Evolutionary conservation across 1,140 invertebrate species (phyloP), one percentile per base, ranked within the genome.

Genomic region (Hyles vespertilio): DNA sequence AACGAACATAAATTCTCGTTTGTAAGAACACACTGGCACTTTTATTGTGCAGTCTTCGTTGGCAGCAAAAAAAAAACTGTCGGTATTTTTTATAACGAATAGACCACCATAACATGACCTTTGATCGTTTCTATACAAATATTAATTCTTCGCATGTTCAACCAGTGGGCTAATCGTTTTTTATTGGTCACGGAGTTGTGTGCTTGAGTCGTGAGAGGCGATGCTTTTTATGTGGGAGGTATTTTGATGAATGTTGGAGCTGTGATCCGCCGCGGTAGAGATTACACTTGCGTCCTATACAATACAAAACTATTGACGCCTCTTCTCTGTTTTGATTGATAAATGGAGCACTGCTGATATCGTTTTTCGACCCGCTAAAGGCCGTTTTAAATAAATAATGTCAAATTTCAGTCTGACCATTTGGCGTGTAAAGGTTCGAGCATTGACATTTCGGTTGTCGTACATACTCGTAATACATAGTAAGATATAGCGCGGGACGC

Each of bases 1-100:
- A 70, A 69, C 64, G 79, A 70, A 79, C 80, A 82, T 89, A 87
- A 89, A 89, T 89, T 84, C 82, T 87, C 83, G 84, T 87, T 86
- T 86, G 83, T 84, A 89, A 81, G 82, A 87, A 82, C 81, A 73
- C 75, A 74, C 68, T 85, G 81, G 81, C 82, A 87, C 80, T 89
- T 89, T 87, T 88, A 88, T 87, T 87, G 84, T 87, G 72, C 74
- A 71, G 67, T 77, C 81, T 79, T 81, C 79, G 82, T 77, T 68
- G 58, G 60, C 57, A 69, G 77, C 75, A 84, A 86, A 85, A 85
- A 85, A 82, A 85, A 54, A 54, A 11, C 71, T 77, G 74, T 74
- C 78, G 74, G 74, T 68, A 67, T 74, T 74, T 84, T 87, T 74
- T 74, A 72, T 77, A 80, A 79, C 71, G 65, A 76, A 69, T 70